Conservation (phyloP, 2,113 vertebrate species). For the Carettochelys insculpta region DNA sequence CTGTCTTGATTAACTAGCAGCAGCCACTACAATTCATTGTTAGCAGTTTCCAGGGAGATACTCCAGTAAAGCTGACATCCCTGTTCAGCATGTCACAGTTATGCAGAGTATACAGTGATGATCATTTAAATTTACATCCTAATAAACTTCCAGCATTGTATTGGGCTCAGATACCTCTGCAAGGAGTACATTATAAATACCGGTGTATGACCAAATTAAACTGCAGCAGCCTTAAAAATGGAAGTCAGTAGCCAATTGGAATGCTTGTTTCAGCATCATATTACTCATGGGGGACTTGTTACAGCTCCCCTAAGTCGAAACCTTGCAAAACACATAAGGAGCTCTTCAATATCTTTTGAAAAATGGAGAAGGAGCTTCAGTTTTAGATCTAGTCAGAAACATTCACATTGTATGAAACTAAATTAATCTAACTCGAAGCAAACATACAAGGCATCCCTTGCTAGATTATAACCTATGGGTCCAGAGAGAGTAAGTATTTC, state of each 20-base stretch:
- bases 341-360: neutral
- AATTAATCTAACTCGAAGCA: slow-evolving; percentile 33
- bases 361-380: neutral
- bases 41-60: slow-evolving; percentile 35
- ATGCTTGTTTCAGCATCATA: neutral
- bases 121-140: slow-evolving; percentile 19
- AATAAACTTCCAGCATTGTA: neutral
- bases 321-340: neutral
- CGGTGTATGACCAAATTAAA: neutral
- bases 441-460: neutral
- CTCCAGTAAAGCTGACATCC: neutral
- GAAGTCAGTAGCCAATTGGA: neutral
- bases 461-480: neutral
- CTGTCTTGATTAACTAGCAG: neutral
- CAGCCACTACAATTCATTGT: neutral
- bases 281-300: neutral
- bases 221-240: neutral
- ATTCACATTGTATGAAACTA: neutral
- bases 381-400: slow-evolving; percentile 13
- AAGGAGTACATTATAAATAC: neutral
- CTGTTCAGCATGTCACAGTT: neutral
- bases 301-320: neutral
- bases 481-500: slow-evolving; percentile 33
- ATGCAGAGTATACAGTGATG: neutral
- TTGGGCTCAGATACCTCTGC: neutral